Percentiles rank a stretch among this genome's conserved stretches.
Evolutionary conservation across 2,888 invertebrate species (phyloP).

Genomic region (Autographa gamma): DNA sequence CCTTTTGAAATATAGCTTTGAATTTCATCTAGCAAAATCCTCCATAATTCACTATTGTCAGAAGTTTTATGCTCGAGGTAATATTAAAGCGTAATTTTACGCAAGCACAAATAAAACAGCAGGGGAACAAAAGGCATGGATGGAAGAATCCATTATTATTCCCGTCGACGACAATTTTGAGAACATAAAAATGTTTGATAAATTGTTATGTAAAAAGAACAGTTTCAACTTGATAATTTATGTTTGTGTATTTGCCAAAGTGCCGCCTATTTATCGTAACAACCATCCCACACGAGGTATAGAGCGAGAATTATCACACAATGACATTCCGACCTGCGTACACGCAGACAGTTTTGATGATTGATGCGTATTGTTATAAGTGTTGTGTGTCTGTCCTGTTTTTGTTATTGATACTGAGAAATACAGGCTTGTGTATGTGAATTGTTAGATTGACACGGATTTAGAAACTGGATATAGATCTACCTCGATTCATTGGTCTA

Average conservation of each 20-base stretch:
- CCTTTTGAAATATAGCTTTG: too few species aligned
- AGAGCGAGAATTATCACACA: slow-evolving; percentile 68
- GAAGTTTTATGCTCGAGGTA: too few species aligned
- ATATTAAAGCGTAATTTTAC: too few species aligned
- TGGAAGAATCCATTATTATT: slow-evolving; percentile 1
- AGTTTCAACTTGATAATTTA: not conserved
- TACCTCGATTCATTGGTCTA: not conserved
- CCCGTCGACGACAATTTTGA: not conserved
- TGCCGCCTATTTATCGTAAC: slow-evolving; percentile 55
- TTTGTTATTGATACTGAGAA: slow-evolving; percentile 45
- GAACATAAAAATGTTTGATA: not conserved
- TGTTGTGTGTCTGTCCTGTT: slow-evolving; percentile 19
- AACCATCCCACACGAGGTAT: slow-evolving; percentile 59
- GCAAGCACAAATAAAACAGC: not conserved
- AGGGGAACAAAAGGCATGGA: not conserved
- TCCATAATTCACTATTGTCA: too few species aligned
- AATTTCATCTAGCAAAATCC: too few species aligned
- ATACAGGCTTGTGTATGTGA: slow-evolving; percentile 31
- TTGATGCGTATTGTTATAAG: slow-evolving; percentile 43
- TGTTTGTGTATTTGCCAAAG: slow-evolving; percentile 21
- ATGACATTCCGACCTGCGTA: slow-evolving; percentile 66
- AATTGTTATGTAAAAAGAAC: not conserved
- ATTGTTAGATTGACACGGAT: slow-evolving; percentile 1
- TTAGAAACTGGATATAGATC: slow-evolving; percentile 5
- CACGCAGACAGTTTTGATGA: slow-evolving; percentile 47